Base-by-base conservation (phyloP, 2,113 vertebrate genomes). In the Apistogramma diplotaenia region DNA sequence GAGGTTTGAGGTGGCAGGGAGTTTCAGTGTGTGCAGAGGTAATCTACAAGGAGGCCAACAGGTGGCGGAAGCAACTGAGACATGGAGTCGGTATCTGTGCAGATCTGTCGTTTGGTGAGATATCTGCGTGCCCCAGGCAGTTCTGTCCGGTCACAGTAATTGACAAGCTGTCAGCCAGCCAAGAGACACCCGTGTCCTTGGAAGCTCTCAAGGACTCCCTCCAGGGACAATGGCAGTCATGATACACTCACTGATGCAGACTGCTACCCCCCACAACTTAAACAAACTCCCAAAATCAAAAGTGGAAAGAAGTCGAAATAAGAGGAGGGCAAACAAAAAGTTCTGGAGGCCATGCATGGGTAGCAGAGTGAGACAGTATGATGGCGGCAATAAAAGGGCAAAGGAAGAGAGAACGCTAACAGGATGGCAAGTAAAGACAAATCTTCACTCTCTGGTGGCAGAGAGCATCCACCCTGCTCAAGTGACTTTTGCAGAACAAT, bases 131-230 rank as follows among this genome's bases (percentile, higher is more conserved):
- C 83, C 83, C 59, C 56, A 12, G 80, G 89, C 82, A 59, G 79
- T 83, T 74, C 59, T 9, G 27, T 82, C 85, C 37, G 74, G 79
- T 74, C 74, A 60, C 55, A 6, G 86, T 93, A 91, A 94, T 90
- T 92, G 93, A 93, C 78, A 78, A 89, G 67, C 88, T 93, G 91
- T 92, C 93, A 90, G 76, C 67, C 79, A 46, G 92, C 91, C 93
- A 93, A 93, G 84, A 87, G 84, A 89, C 71, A 81, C 62, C 57
- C 1, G 18, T 58, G 85, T 89, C 92, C 90, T 93, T 92, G 91
- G 80, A 87, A 90, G 87, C 81, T 88, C 58, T 88, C 78, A 92
- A 91, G 81, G 92, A 89, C 90, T 79, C 67, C 54, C 79, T 43
- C 57, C 23, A 12, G 75, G 79, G 74, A 84, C 73, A 71, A 79